phyloP scores from a whole-genome alignment of 2,888 invertebrate species.

The Apotomis turbidana region DNA sequence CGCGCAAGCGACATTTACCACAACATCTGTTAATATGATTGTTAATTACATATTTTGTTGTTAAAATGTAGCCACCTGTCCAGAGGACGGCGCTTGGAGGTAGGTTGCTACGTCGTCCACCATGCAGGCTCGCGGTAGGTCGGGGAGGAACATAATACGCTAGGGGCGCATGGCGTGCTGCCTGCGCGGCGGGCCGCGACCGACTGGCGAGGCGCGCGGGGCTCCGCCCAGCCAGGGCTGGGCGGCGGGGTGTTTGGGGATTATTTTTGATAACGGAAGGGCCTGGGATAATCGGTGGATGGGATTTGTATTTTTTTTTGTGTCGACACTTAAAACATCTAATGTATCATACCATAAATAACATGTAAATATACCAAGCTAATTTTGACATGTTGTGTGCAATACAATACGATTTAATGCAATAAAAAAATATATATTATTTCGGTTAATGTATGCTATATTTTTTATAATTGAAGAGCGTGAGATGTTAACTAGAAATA shows the following conservation, averaged over 20 bases:
- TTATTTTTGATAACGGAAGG: conserved; percentile 42
- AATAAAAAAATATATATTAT: too few relatives aligned
- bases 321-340: not conserved
- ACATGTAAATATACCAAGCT: too few relatives aligned
- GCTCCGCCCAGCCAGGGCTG: conserved; percentile 57
- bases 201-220: conserved; percentile 66
- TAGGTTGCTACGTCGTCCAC: conserved; percentile 98
- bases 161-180: conserved; percentile 80
- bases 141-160: conserved; percentile 94
- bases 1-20: conserved; percentile 81
- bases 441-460: too few relatives aligned
- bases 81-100: conserved; percentile 97
- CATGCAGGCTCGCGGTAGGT: conserved; percentile 97
- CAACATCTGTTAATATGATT: conserved; percentile 84
- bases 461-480: too few relatives aligned
- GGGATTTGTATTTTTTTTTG: not conserved
- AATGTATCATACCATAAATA: too few relatives aligned
- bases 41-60: conserved; percentile 84
- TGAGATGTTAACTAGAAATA: too few relatives aligned
- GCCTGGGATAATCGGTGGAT: not conserved
- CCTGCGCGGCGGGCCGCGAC: conserved; percentile 81
- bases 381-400: too few relatives aligned
- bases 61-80: conserved; percentile 91
- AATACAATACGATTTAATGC: too few relatives aligned
- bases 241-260: conserved; percentile 69